Evolutionary conservation across 2,113 vertebrate species (phyloP).

Genomic region (Notarius lentiginosus): DNA sequence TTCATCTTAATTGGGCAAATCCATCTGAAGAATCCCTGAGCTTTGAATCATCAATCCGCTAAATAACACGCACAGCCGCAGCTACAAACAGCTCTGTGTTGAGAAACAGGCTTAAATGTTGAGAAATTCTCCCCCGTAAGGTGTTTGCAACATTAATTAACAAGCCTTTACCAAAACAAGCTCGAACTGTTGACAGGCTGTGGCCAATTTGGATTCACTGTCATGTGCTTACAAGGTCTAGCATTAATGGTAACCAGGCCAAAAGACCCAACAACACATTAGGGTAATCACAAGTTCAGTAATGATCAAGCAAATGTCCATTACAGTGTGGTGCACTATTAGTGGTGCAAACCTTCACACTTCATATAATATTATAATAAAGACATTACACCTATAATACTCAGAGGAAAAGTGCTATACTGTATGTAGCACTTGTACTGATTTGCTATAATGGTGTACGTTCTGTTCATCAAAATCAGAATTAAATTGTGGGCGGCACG

Average conservation of each 20-base stretch:
- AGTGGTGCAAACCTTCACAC: background rate
- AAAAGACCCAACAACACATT: constrained; percentile 4
- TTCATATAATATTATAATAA: background rate
- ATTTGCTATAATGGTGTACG: background rate
- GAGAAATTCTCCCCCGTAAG: constrained; percentile 45
- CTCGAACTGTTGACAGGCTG: constrained; percentile 36
- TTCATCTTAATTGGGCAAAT: constrained; percentile 50
- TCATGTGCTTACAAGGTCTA: constrained; percentile 22
- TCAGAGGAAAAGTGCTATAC: background rate
- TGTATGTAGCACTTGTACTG: background rate
- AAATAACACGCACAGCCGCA: constrained; percentile 30
- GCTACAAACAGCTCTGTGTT: constrained; percentile 14
- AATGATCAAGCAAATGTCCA: background rate
- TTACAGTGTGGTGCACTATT: background rate
- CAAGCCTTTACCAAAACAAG: constrained; percentile 44
- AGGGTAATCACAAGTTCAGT: background rate
- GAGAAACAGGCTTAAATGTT: constrained; percentile 35
- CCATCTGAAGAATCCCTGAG: constrained; percentile 32
- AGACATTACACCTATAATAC: background rate
- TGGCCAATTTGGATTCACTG: constrained; percentile 39
- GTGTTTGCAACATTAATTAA: constrained; percentile 55
- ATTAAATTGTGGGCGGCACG: background rate
- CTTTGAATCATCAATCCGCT: constrained; percentile 44
- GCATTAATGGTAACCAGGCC: constrained; percentile 28
- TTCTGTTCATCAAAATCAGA: background rate